A percentile compares a stretch with the other conserved stretches of the same genome.
Conservation (phyloP, 2,888 invertebrate species). For the Ypsolopha sequella region DNA sequence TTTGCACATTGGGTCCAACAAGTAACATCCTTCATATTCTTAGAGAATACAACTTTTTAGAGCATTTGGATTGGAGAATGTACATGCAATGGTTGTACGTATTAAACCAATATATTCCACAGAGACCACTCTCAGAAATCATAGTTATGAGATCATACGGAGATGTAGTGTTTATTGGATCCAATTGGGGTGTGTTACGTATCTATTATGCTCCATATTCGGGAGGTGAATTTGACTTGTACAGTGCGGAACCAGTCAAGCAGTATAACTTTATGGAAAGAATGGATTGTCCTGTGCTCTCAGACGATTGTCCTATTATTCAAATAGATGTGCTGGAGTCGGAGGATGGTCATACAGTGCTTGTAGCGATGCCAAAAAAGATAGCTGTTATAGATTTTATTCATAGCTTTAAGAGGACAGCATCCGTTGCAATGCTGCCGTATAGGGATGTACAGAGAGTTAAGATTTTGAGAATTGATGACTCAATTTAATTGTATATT, state of each 20-base stretch:
- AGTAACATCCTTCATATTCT: conserved; percentile 26
- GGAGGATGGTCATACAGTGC: conserved; percentile 35
- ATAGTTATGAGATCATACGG: conserved; percentile 36
- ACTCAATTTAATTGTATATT: neutral
- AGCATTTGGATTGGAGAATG: conserved; percentile 40
- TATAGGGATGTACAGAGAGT: conserved; percentile 17
- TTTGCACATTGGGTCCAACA: conserved; percentile 18
- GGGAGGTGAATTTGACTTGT: conserved; percentile 34
- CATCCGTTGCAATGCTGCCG: conserved; percentile 23
- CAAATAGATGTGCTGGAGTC: conserved; percentile 41
- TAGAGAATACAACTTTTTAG: conserved; percentile 33
- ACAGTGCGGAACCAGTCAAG: conserved; percentile 31
- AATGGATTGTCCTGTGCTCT: conserved; percentile 34
- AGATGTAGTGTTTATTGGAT: conserved; percentile 43
- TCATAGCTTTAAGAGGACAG: conserved; percentile 26
- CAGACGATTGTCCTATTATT: conserved; percentile 32
- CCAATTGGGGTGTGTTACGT: conserved; percentile 36
- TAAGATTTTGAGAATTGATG: conserved; percentile 7
- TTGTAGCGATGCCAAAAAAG: conserved; percentile 52
- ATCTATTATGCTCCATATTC: conserved; percentile 41
- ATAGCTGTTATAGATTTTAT: conserved; percentile 36
- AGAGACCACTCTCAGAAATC: conserved; percentile 33
- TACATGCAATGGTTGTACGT: conserved; percentile 41
- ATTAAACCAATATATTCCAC: conserved; percentile 26
- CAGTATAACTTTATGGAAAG: conserved; percentile 42